These are phyloP conservation scores for Aeoliscus strigatus DNA, from an alignment of 2,797 vertebrate genomes.

Conservation along the genomic window DNA sequence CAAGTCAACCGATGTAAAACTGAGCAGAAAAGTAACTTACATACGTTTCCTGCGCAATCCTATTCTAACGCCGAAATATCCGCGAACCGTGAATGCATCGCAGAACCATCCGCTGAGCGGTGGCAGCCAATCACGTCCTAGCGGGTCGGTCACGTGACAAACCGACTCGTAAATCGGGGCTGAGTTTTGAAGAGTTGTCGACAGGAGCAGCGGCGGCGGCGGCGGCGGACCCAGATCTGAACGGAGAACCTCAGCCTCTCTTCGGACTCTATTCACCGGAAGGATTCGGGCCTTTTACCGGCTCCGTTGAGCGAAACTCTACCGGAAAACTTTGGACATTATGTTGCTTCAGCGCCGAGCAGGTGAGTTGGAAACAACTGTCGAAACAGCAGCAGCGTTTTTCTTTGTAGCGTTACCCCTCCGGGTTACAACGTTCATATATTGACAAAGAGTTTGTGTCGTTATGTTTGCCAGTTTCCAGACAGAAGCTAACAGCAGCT, in stretches of 20 bases:
- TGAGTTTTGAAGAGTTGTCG: conserved; percentile 47
- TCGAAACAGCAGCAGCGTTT: no score
- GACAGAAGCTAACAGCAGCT: no score
- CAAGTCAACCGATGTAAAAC: no score
- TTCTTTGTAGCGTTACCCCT: no score
- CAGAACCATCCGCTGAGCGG: neutral
- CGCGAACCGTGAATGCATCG: conserved; percentile 36
- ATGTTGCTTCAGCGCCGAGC: conserved; percentile 50
- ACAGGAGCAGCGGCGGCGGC: conserved; percentile 21
- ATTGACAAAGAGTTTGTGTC: no score
- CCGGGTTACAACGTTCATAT: no score
- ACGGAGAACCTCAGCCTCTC: conserved; percentile 15
- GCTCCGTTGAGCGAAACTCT: neutral
- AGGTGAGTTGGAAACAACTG: no score
- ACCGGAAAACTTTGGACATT: conserved; percentile 19
- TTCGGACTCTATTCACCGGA: conserved; percentile 6
- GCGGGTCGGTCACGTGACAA: conserved; percentile 39
- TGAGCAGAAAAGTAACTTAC: no score
- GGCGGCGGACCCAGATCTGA: conserved; percentile 39
- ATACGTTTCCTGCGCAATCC: no score
- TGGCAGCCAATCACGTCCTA: conserved; percentile 38
- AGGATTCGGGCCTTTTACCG: neutral
- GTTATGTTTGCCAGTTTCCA: no score
- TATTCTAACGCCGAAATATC: no score
- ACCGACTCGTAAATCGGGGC: conserved; percentile 53